phyloP scores from a whole-genome alignment of 2,113 vertebrate genomes.

The Stercorarius parasiticus region DNA sequence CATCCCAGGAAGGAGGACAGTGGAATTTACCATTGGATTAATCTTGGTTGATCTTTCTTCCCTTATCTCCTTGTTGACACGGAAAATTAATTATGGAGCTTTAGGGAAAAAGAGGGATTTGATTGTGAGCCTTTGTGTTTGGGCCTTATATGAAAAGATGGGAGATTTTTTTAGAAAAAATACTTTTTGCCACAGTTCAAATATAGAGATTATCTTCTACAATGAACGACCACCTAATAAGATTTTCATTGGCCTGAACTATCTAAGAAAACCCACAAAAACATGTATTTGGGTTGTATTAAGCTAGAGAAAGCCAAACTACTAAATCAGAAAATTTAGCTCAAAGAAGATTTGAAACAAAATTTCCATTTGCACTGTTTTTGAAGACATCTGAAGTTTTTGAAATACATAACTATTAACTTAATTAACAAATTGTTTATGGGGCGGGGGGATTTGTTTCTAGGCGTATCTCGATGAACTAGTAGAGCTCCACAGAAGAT shows the following conservation, averaged over 20 bases:
- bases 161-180: background rate
- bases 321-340: background rate
- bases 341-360: background rate
- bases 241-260: background rate
- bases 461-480: constrained; percentile 96
- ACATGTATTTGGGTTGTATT: background rate
- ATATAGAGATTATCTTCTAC: background rate
- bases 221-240: background rate
- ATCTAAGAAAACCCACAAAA: background rate
- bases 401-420: background rate
- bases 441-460: constrained; percentile 33
- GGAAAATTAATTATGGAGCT: background rate
- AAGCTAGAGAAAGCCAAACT: background rate
- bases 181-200: background rate
- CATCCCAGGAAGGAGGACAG: background rate
- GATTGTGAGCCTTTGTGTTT: background rate
- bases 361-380: background rate
- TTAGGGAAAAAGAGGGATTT: background rate
- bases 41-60: background rate
- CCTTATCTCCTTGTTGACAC: background rate
- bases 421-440: constrained; percentile 48
- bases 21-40: background rate
- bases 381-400: background rate
- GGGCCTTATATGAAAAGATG: rapidly evolving
- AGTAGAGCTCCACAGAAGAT: constrained; percentile 95